Evolutionary conservation across 1,140 invertebrate species (phyloP), one percentile per base, ranked within the genome.

Genomic region (Macrotrachela quadricornifera): DNA sequence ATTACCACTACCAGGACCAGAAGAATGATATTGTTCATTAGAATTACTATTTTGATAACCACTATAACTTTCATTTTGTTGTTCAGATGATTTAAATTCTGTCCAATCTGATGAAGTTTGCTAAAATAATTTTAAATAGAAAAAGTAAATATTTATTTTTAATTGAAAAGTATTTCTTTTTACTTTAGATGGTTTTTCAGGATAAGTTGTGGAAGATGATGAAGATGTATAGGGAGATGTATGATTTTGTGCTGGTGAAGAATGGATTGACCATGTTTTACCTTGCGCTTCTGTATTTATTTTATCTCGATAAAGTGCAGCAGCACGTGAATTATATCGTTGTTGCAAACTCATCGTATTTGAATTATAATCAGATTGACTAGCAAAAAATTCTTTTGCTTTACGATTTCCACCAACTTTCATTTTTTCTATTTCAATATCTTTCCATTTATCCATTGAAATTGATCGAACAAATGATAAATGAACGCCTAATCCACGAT

Each of bases 381-480:
- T 77, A 61, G 85, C 79, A 48, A 97, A 80, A 65, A 96, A 97
- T 55, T 83, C 76, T 58, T 79, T 75, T n/a, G 87, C 87, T 61
- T 82, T 83, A 57, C 73, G 75, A 69, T 96, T 97, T 10, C 91
- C 91, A 10, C 91, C 90, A 46, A 82, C 81, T 75, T 85, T 87
- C 91, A 97, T 97, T 71, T 95, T 95, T 61, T 90, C 85, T 49
- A 96, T 69, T 67, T 97, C 91, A 49, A 80, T 75, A 63, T 96
- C 90, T 69, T 96, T 97, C 91, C 90, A 96, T 68, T 95, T 96
- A 62, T 96, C 91, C 91, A 96, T 95, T 1, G 85, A 90, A 6
- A 91, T 79, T 0, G 90, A 95, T 14, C 87, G 75, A 8, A 76
- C 75, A 71, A 76, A 76, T 60, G 74, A 73, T 36, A 96, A 69